phyloP scores from a whole-genome alignment of 2,797 vertebrate genomes.

The Babyrousa celebensis region DNA sequence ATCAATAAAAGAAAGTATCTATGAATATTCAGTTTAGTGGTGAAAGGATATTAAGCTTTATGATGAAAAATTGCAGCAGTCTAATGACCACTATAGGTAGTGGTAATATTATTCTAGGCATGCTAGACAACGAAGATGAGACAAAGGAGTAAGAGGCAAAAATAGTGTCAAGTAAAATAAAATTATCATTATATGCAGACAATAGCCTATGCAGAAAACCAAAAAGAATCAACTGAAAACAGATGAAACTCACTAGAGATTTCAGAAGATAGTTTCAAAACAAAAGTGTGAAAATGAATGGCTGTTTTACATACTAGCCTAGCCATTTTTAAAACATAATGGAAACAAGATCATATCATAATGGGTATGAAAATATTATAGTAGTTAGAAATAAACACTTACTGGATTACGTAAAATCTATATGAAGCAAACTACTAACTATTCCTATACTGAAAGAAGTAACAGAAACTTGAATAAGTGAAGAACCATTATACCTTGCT shows the following conservation, averaged over 20 bases:
- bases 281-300: conserved; percentile 15
- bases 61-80: conserved; percentile 32
- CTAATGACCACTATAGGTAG: background rate
- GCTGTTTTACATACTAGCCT: background rate
- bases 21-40: conserved; percentile 35
- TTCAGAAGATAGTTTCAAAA: conserved; percentile 65
- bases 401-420: background rate
- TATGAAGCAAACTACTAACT: conserved; percentile 9
- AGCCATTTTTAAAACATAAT: conserved; percentile 22
- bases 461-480: background rate
- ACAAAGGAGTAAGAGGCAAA: background rate
- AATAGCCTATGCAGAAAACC: background rate
- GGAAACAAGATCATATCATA: background rate
- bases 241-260: conserved; percentile 28
- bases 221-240: conserved; percentile 47
- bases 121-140: background rate
- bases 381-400: conserved; percentile 14
- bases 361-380: background rate
- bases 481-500: background rate
- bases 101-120: background rate
- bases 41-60: conserved; percentile 60
- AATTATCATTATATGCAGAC: conserved; percentile 18
- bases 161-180: background rate
- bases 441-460: conserved; percentile 40
- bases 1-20: conserved; percentile 64